Evolutionary conservation across 1,140 invertebrate genomes (phyloP).

Genomic region (Notospermus geniculatus): DNA sequence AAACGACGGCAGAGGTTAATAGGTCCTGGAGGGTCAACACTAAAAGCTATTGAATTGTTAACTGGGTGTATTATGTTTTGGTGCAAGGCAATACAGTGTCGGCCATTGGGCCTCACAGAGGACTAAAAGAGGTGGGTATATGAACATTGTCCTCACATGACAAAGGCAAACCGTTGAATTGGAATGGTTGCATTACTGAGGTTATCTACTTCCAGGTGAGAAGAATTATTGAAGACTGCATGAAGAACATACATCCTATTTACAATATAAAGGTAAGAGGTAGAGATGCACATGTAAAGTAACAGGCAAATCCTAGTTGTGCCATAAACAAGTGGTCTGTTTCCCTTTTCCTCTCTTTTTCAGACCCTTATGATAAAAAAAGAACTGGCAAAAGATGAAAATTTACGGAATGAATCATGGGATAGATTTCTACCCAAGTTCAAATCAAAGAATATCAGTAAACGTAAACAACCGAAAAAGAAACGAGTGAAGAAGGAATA

Average conservation of each 20-base stretch:
- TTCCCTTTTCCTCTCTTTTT: too few species aligned
- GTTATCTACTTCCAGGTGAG: slow-evolving; percentile 63
- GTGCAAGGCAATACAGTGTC: slow-evolving; percentile 99
- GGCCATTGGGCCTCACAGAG: slow-evolving; percentile 91
- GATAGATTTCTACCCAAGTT: slow-evolving; percentile 96
- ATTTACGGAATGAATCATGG: slow-evolving; percentile 93
- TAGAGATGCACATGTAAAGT: too few species aligned
- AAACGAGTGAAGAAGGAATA: slow-evolving; percentile 78
- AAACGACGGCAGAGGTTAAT: slow-evolving; percentile 92
- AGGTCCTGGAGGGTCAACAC: slow-evolving; percentile 93
- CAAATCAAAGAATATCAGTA: slow-evolving; percentile 85
- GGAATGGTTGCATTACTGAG: not conserved
- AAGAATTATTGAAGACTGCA: slow-evolving; percentile 91
- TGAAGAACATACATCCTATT: slow-evolving; percentile 99
- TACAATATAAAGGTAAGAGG: slow-evolving; percentile 87
- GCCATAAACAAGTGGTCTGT: too few species aligned
- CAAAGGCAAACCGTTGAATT: too few species aligned
- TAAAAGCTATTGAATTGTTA: slow-evolving; percentile 97
- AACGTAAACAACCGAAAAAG: slow-evolving; percentile 73
- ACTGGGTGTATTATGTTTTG: slow-evolving; percentile 95
- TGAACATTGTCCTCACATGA: not conserved
- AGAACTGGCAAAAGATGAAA: slow-evolving; percentile 87
- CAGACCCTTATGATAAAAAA: slow-evolving; percentile 92
- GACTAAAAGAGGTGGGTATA: slow-evolving; percentile 74
- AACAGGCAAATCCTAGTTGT: too few species aligned